These are phyloP conservation scores for Chelonus formosanus DNA, from an alignment of 2,888 invertebrate species.

Conservation along the genomic window DNA sequence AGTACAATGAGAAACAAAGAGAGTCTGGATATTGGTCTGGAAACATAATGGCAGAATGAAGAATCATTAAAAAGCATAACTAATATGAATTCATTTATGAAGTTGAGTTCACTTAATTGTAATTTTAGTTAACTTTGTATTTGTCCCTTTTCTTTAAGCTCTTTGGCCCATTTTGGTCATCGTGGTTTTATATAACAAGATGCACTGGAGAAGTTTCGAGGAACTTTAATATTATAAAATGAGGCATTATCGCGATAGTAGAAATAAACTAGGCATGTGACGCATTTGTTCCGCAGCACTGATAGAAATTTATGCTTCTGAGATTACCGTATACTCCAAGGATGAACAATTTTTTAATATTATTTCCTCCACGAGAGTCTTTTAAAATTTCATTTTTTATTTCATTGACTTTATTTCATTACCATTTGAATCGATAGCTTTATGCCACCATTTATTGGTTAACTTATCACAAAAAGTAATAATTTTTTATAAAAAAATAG, in stretches of 20 bases:
- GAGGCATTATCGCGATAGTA: slow-evolving; percentile 21
- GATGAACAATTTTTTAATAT: neutral
- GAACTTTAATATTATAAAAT: slow-evolving; percentile 27
- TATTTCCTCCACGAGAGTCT: neutral
- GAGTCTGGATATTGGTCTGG: slow-evolving; percentile 22
- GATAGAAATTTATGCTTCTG: slow-evolving; percentile 26
- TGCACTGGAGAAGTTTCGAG: slow-evolving; percentile 19
- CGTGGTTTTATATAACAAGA: slow-evolving; percentile 6
- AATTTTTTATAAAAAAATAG: too few relatives aligned
- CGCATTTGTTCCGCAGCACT: slow-evolving; percentile 23
- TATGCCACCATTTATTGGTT: too few relatives aligned
- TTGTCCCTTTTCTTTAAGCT: neutral
- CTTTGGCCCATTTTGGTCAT: slow-evolving; percentile 23
- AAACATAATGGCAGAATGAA: slow-evolving; percentile 29
- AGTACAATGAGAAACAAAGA: slow-evolving; percentile 32
- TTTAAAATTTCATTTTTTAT: too few relatives aligned
- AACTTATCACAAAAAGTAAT: too few relatives aligned
- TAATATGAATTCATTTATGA: slow-evolving; percentile 29
- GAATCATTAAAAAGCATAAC: slow-evolving; percentile 25
- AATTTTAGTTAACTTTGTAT: slow-evolving; percentile 20
- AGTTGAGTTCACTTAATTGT: slow-evolving; percentile 21
- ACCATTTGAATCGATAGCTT: too few relatives aligned
- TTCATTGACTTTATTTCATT: too few relatives aligned
- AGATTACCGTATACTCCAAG: slow-evolving; percentile 6
- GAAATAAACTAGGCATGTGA: neutral